A percentile compares a stretch with the other conserved stretches of the same genome.
Conservation (phyloP, 2,888 invertebrate genomes). For the Xestobium rufovillosum region DNA sequence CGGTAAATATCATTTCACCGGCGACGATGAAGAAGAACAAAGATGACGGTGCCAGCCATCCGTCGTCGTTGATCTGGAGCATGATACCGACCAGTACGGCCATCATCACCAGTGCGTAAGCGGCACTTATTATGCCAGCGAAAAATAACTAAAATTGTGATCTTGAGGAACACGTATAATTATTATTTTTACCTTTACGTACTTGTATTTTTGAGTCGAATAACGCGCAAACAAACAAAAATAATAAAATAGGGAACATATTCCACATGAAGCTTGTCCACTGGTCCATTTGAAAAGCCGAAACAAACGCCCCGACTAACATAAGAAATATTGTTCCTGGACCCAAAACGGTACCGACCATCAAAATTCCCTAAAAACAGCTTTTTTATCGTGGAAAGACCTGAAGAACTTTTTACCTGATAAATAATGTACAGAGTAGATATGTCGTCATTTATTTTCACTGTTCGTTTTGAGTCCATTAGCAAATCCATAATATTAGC, state of each 20-base stretch:
- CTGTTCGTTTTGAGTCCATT: slow-evolving; percentile 67
- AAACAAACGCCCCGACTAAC: slow-evolving; percentile 74
- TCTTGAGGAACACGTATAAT: slow-evolving; percentile 9
- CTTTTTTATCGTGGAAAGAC: background rate
- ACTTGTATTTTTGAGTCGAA: slow-evolving; percentile 64
- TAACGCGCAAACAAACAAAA: slow-evolving; percentile 59
- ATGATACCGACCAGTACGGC: slow-evolving; percentile 75
- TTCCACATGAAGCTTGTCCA: slow-evolving; percentile 60
- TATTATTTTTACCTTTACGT: slow-evolving; percentile 19
- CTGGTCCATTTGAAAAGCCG: slow-evolving; percentile 67
- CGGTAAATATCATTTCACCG: slow-evolving; percentile 57
- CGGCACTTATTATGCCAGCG: slow-evolving; percentile 67
- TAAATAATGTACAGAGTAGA: slow-evolving; percentile 73
- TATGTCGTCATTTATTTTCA: slow-evolving; percentile 81
- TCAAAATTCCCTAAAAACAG: slow-evolving; percentile 58
- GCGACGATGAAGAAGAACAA: slow-evolving; percentile 74
- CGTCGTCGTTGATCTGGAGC: slow-evolving; percentile 71
- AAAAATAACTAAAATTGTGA: slow-evolving; percentile 52
- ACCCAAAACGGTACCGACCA: slow-evolving; percentile 71
- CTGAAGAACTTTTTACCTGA: slow-evolving; percentile 44
- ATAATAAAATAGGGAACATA: slow-evolving; percentile 58
- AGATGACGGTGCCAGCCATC: slow-evolving; percentile 73
- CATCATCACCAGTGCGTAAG: slow-evolving; percentile 81
- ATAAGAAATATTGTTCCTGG: slow-evolving; percentile 79
- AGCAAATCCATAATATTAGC: slow-evolving; percentile 90